Conservation (phyloP, 2,888 invertebrate genomes). For the Cosmia trapezina region DNA sequence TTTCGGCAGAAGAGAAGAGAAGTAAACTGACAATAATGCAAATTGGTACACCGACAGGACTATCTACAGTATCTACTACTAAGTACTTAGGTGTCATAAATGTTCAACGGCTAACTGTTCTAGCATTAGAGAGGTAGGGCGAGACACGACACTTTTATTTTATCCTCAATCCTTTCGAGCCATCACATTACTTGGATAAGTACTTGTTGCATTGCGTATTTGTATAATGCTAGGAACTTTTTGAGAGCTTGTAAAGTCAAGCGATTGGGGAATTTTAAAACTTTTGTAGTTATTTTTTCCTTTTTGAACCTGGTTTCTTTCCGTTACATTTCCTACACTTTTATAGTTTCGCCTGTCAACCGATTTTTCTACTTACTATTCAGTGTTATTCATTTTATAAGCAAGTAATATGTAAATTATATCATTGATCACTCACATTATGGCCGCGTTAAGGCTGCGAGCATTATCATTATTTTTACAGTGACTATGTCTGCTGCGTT, state of each 20-base stretch:
- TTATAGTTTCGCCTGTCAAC: not conserved
- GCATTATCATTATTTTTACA: not conserved
- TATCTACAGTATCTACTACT: not conserved
- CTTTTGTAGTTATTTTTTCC: no score
- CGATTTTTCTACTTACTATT: not conserved
- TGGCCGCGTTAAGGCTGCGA: not conserved
- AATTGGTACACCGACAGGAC: slow-evolving; percentile 6
- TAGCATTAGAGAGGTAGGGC: not conserved
- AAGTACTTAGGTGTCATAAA: not conserved
- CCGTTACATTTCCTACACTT: not conserved
- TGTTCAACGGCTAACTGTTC: not conserved
- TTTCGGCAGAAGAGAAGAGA: not conserved
- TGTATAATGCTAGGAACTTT: not conserved
- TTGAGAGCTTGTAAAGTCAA: not conserved
- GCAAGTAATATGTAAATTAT: not conserved
- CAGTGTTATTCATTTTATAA: no score
- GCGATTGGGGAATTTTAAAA: no score
- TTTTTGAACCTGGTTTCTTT: not conserved
- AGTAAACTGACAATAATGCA: not conserved
- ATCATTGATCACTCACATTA: not conserved
- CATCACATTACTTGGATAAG: not conserved
- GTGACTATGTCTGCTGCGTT: not conserved
- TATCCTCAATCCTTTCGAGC: not conserved
- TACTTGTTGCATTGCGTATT: not conserved
- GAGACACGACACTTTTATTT: not conserved